Evolutionary conservation across 2,888 invertebrate species (phyloP), one percentile per base, ranked within the genome.

Genomic region (Shargacucullia verbasci): DNA sequence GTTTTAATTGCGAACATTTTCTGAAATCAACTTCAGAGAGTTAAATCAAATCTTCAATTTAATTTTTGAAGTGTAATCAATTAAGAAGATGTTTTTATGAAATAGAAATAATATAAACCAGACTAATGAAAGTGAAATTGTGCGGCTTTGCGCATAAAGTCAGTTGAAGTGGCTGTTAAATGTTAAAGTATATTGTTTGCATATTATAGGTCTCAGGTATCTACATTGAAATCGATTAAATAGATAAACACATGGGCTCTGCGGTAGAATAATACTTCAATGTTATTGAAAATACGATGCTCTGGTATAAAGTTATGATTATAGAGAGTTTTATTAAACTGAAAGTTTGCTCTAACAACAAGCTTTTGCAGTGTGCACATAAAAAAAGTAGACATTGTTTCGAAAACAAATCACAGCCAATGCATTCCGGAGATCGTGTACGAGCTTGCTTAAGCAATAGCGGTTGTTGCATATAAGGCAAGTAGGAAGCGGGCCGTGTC

Each of bases 381-480:
- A 39, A 13, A 44, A 49, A 56, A 55, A 71, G 59, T 60, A 57
- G 38, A 60, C 40, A 60, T 64, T 69, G 52, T 69, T 73, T 61
- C 11, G 20, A 59, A 53, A 67, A 60, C 52, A 75, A 56, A 59
- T 72, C 63, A 41, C 59, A 54, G 50, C 27, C 38, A 39, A 52
- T 67, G 67, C 64, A 76, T 75, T 67, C 60, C 61, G 49, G 52
- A 75, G 68, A 64, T 71, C 20, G 20, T 73, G 71, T 67, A 67
- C 67, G 72, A 64, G 76, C 78, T 63, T 70, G 72, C 59, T 71
- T 62, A 75, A 73, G 80, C 66, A 80, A 81, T 83, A 85, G 84
- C 78, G 72, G 81, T 75, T 79, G 69, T 79, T 79, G 80, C 91
- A 79, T 91, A 90, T 90, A 93, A 82, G 91, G 92, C 84, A 80